phyloP scores from a whole-genome alignment of 2,797 vertebrate species.

The Sebastes taczanowskii region DNA sequence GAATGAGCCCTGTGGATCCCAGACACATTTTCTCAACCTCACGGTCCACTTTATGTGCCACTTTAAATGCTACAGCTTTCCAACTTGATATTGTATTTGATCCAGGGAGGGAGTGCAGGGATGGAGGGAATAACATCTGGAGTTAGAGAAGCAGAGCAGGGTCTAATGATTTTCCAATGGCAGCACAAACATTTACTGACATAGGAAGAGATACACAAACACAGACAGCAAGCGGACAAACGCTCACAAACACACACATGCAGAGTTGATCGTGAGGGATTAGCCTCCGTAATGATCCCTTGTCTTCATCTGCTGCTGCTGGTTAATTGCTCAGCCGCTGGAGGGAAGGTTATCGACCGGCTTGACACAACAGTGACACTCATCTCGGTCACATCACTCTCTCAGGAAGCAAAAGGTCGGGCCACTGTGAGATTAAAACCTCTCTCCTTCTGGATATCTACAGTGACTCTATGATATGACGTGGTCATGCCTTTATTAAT shows the following conservation, averaged over 20 bases:
- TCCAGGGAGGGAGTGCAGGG: not conserved
- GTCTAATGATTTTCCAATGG: conserved; percentile 26
- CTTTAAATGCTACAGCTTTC: not conserved
- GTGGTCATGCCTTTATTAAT: not conserved
- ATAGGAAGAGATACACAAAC: not conserved
- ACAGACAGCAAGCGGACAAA: not conserved
- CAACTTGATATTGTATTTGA: not conserved
- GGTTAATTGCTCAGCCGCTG: conserved; percentile 45
- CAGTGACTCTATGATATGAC: not conserved
- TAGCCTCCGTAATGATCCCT: conserved; percentile 42
- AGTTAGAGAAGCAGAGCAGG: not conserved
- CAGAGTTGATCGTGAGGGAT: conserved; percentile 21
- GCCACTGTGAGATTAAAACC: not conserved
- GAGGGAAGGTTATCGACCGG: conserved; percentile 40
- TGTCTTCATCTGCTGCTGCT: conserved; percentile 34
- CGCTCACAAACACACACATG: not conserved
- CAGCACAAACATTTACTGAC: conserved; percentile 8
- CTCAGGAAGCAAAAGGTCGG: not conserved
- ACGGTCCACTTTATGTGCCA: not conserved
- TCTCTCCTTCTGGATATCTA: not conserved
- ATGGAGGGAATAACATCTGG: not conserved
- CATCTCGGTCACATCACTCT: not conserved
- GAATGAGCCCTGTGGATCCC: not conserved
- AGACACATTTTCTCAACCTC: not conserved
- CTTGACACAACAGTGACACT: conserved; percentile 2